Percentiles rank a stretch among this genome's conserved stretches.
Evolutionary conservation across 1,140 invertebrate genomes (phyloP).

Genomic region (Campodea augens): DNA sequence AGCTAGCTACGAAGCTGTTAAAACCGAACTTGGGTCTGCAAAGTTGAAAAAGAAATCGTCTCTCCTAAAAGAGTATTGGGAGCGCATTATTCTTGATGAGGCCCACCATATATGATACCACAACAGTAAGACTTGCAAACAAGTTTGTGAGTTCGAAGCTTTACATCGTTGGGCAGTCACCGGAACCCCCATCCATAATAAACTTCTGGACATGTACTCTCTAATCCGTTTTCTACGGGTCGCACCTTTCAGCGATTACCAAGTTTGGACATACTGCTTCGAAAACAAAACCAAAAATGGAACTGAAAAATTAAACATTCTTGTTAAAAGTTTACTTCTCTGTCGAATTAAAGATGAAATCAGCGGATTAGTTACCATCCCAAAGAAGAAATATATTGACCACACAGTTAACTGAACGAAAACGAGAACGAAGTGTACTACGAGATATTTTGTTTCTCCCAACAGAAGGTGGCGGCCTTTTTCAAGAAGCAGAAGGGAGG

Average conservation of each 20-base stretch:
- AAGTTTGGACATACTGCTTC: conserved; percentile 39
- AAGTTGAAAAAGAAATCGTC: conserved; percentile 11
- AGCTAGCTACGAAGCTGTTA: conserved; percentile 30
- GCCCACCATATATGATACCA: conserved; percentile 78
- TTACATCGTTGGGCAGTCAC: conserved; percentile 65
- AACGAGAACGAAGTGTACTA: conserved; percentile 54
- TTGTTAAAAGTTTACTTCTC: conserved; percentile 63
- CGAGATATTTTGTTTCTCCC: conserved; percentile 23
- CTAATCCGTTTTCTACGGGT: conserved; percentile 66
- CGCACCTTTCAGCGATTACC: conserved; percentile 70
- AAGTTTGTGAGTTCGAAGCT: conserved; percentile 35
- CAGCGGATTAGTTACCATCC: conserved; percentile 37
- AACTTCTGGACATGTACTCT: conserved; percentile 71
- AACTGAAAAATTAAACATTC: conserved; percentile 45
- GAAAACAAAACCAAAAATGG: conserved; percentile 53
- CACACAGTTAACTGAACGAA: conserved; percentile 37
- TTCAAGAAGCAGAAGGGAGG: conserved; percentile 19
- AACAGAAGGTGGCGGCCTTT: conserved; percentile 24
- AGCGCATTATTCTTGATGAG: conserved; percentile 78
- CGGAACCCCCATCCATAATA: conserved; percentile 90
- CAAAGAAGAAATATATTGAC: conserved; percentile 36
- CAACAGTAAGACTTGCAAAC: conserved; percentile 43
- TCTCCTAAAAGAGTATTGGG: conserved; percentile 50
- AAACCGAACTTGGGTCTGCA: background rate
- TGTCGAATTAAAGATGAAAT: conserved; percentile 64